Evolutionary conservation across 1,140 invertebrate species (phyloP).

Genomic region (Penaeus japonicus): DNA sequence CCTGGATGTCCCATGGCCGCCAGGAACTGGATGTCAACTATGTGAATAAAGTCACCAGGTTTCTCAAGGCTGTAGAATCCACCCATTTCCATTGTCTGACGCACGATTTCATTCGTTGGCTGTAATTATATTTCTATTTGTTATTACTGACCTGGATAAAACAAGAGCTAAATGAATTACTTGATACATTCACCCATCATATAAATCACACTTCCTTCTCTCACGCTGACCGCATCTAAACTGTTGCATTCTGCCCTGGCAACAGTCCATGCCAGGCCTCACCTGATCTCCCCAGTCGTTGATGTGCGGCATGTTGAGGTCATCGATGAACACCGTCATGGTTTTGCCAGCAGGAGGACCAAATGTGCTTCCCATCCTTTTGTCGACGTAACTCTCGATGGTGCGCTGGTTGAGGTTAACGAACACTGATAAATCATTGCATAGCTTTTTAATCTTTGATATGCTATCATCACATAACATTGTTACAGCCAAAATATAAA

Average conservation of each 20-base stretch:
- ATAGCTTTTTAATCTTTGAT: too few species aligned
- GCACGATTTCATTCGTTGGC: constrained; percentile 93
- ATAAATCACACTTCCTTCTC: too few species aligned
- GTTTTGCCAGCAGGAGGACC: constrained; percentile 92
- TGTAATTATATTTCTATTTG: constrained; percentile 63
- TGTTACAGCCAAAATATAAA: too few species aligned
- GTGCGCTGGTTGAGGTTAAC: constrained; percentile 72
- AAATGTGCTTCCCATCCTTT: constrained; percentile 92
- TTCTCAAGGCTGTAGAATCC: constrained; percentile 97
- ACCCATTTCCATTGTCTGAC: constrained; percentile 95
- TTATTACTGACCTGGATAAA: too few species aligned
- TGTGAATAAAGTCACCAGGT: constrained; percentile 92
- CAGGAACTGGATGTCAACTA: constrained; percentile 91
- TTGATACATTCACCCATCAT: too few species aligned
- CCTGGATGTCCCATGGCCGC: constrained; percentile 65
- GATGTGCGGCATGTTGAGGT: constrained; percentile 94
- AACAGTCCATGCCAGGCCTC: background rate
- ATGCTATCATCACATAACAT: too few species aligned
- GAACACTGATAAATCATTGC: too few species aligned
- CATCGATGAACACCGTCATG: constrained; percentile 94
- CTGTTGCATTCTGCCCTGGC: too few species aligned
- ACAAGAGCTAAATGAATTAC: too few species aligned
- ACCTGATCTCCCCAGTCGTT: constrained; percentile 80
- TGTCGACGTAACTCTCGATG: constrained; percentile 95
- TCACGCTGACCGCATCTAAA: too few species aligned